These are phyloP conservation scores for Actenoides hombroni DNA, from an alignment of 2,113 vertebrate genomes.

Conservation along the genomic window DNA sequence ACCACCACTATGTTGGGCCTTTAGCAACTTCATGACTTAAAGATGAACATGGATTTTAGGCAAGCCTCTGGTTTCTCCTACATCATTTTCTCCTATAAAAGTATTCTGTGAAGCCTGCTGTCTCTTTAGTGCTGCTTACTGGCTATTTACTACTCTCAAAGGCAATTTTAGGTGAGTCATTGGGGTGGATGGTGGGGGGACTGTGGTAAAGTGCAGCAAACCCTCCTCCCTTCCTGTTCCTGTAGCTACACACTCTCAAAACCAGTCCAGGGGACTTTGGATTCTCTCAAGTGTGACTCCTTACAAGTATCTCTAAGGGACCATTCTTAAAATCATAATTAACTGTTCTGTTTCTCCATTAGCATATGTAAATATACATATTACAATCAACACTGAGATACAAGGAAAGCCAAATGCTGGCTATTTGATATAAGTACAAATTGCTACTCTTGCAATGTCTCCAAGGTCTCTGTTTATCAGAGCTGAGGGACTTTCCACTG, in stretches of 20 bases:
- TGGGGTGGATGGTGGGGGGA: accelerated
- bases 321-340: neutral
- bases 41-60: neutral
- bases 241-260: neutral
- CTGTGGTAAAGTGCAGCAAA: neutral
- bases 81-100: neutral
- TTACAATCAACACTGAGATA: neutral
- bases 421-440: neutral
- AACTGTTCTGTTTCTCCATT: neutral
- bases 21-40: neutral
- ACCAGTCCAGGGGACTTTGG: neutral
- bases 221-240: neutral
- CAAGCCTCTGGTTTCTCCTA: neutral
- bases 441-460: neutral
- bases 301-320: neutral
- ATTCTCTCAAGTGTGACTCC: neutral
- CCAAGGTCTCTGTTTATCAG: neutral
- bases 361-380: neutral
- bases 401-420: neutral
- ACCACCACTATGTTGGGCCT: neutral
- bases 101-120: neutral
- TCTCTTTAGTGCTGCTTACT: neutral
- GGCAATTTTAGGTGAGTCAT: neutral
- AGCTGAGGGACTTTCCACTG: neutral
- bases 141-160: neutral